Conservation (phyloP, 1,140 invertebrate genomes). For the Heliothis virescens region DNA sequence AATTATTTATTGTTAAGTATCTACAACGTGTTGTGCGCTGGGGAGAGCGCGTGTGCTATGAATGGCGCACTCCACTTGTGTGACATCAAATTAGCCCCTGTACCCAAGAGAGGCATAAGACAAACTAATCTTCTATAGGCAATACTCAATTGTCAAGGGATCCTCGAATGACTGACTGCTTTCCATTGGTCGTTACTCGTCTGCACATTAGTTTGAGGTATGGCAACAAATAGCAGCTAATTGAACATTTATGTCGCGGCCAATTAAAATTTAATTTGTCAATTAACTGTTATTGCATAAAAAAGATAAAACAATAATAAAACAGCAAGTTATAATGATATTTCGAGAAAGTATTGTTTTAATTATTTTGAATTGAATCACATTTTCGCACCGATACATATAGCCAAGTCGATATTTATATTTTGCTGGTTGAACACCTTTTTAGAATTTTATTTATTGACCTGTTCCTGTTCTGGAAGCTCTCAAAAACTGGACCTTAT, state of each 20-base stretch:
- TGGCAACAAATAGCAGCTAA: neutral
- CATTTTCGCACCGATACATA: neutral
- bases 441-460: too few species aligned
- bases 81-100: conserved; percentile 52
- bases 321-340: too few species aligned
- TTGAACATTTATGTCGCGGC: neutral
- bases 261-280: conserved; percentile 1
- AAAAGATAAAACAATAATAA: neutral
- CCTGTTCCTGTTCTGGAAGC: too few species aligned
- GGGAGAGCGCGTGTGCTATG: conserved; percentile 56
- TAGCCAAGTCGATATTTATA: conserved; percentile 15
- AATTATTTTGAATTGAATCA: neutral
- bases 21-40: conserved; percentile 42
- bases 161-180: neutral
- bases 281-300: neutral
- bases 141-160: conserved; percentile 32
- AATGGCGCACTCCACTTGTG: conserved; percentile 53
- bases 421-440: too few species aligned
- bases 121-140: conserved; percentile 16
- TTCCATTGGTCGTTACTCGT: neutral
- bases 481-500: too few species aligned
- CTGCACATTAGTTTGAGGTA: neutral
- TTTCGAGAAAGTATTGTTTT: neutral
- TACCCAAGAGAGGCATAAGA: conserved; percentile 27
- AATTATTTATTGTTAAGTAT: conserved; percentile 43